Conservation (phyloP, 2,888 invertebrate genomes). For the Parnassius mnemosyne region DNA sequence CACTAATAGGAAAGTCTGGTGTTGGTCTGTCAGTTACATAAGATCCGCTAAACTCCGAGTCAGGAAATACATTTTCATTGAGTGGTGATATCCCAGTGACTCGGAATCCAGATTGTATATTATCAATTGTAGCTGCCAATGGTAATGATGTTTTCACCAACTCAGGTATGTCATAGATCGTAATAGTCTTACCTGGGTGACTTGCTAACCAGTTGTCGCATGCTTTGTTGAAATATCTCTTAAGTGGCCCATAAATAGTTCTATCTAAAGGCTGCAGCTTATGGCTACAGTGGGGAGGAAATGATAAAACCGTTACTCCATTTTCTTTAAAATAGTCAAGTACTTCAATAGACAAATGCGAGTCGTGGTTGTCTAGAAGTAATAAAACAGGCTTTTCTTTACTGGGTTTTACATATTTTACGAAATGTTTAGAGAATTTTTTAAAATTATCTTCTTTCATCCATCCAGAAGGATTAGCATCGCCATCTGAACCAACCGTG, state of each 20-base stretch:
- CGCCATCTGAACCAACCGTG: not conserved
- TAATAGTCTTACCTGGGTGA: not conserved
- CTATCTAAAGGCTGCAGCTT: too few species aligned
- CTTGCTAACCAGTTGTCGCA: not conserved
- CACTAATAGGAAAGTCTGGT: too few species aligned
- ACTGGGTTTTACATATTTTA: conserved; percentile 12
- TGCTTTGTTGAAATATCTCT: conserved; percentile 29
- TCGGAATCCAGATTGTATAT: not conserved
- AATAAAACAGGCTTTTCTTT: too few species aligned
- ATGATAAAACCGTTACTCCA: too few species aligned
- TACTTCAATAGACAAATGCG: too few species aligned
- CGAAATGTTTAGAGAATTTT: conserved; percentile 26
- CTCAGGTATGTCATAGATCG: not conserved
- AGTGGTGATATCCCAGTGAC: too few species aligned
- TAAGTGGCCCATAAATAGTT: conserved; percentile 30
- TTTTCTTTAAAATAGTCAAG: too few species aligned
- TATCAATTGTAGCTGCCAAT: not conserved
- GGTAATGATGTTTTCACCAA: not conserved
- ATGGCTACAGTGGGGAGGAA: too few species aligned
- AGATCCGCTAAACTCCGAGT: too few species aligned
- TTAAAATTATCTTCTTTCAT: conserved; percentile 28
- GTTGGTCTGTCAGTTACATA: too few species aligned
- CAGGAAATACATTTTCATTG: too few species aligned
- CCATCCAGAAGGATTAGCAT: conserved; percentile 26
- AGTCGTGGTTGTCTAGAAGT: too few species aligned